These are phyloP conservation scores for Chelon labrosus DNA, from an alignment of 2,797 vertebrate genomes.

Conservation along the genomic window DNA sequence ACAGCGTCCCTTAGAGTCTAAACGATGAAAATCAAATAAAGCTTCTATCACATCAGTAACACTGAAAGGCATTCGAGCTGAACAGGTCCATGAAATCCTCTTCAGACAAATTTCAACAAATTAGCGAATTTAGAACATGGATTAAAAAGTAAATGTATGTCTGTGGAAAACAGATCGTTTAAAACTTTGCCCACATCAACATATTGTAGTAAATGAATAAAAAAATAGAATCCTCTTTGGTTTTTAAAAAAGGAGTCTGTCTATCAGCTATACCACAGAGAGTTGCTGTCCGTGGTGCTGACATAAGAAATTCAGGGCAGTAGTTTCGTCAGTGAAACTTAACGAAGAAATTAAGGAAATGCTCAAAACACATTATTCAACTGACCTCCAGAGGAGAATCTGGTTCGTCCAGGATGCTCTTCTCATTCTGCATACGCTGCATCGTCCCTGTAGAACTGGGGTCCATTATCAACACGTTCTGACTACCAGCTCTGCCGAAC, in stretches of 20 bases:
- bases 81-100: background rate
- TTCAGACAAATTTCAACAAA: no score
- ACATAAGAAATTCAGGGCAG: background rate
- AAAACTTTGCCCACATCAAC: no score
- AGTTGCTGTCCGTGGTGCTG: constrained; percentile 18
- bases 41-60: accelerated
- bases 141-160: no score
- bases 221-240: no score
- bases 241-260: no score
- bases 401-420: background rate
- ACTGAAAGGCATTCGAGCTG: background rate
- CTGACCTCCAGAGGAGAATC: constrained; percentile 36
- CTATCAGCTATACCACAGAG: no score
- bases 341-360: no score
- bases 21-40: background rate
- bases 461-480: constrained; percentile 47
- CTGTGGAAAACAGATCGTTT: no score
- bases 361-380: background rate
- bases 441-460: constrained; percentile 39
- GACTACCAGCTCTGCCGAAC: constrained; percentile 13
- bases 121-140: background rate
- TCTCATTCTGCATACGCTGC: no score
- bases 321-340: no score
- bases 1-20: constrained; percentile 71
- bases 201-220: no score